Percentiles rank a stretch among this genome's conserved stretches.
phyloP scores from a whole-genome alignment of 2,797 vertebrate species.

The Xenops minutus region DNA sequence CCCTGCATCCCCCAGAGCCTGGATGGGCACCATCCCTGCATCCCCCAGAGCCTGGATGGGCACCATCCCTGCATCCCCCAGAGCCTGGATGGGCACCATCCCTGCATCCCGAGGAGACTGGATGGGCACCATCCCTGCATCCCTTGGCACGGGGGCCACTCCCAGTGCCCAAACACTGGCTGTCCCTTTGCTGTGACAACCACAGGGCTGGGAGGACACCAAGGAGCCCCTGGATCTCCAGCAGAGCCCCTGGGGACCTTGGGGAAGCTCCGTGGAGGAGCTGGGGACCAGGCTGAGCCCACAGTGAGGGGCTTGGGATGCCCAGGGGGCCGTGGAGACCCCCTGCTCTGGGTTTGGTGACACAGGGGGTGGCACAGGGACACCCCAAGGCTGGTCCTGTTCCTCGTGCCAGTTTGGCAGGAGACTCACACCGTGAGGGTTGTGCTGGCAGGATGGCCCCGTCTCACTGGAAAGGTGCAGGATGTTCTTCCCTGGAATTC shows the following conservation, averaged over 20 bases:
- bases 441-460: not conserved
- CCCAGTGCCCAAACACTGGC: too few relatives aligned
- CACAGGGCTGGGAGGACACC: not conserved
- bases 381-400: fast-evolving
- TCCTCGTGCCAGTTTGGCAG: not conserved
- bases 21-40: too few relatives aligned
- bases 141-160: too few relatives aligned
- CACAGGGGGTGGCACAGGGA: not conserved
- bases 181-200: not conserved
- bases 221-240: not conserved
- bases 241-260: not conserved
- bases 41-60: too few relatives aligned
- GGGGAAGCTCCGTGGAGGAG: not conserved
- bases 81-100: not conserved
- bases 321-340: not conserved
- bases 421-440: fast-evolving
- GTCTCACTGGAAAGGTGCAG: fast-evolving
- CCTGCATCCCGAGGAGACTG: too few relatives aligned
- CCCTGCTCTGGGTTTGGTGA: not conserved
- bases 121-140: not conserved
- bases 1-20: too few relatives aligned
- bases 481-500: not conserved
- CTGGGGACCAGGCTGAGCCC: not conserved
- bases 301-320: too few relatives aligned
- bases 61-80: not conserved